These are phyloP conservation scores for Brotula barbata DNA, from an alignment of 2,797 vertebrate genomes.

Conservation along the genomic window DNA sequence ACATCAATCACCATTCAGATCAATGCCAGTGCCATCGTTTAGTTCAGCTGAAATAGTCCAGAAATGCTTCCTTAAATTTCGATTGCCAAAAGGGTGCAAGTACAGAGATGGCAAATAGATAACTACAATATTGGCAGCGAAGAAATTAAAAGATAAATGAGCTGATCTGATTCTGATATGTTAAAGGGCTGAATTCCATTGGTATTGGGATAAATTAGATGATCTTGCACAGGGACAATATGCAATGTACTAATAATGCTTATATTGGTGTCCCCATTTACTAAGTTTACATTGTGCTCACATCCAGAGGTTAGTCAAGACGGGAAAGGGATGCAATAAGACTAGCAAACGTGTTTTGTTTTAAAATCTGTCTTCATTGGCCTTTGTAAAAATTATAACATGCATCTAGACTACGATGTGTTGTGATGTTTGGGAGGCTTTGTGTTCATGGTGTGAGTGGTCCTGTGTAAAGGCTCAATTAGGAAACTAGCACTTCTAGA, in stretches of 20 bases:
- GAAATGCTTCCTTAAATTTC: slow-evolving; percentile 7
- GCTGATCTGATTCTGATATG: slow-evolving; percentile 32
- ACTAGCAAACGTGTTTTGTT: slow-evolving; percentile 43
- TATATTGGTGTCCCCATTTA: slow-evolving; percentile 54
- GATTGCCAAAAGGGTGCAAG: slow-evolving; percentile 21
- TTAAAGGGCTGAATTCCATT: slow-evolving; percentile 66
- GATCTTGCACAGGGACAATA: slow-evolving; percentile 72
- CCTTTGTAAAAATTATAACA: slow-evolving; percentile 56
- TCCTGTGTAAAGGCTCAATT: slow-evolving; percentile 22
- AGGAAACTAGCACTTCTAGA: slow-evolving; percentile 42
- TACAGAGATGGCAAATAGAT: neutral
- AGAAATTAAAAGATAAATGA: slow-evolving; percentile 2
- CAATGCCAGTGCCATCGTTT: slow-evolving; percentile 35
- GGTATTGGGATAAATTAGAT: slow-evolving; percentile 19
- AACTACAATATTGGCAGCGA: slow-evolving; percentile 23
- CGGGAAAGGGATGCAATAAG: slow-evolving; percentile 62
- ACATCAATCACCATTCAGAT: slow-evolving; percentile 13
- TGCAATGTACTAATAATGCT: slow-evolving; percentile 64
- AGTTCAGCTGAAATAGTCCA: slow-evolving; percentile 9
- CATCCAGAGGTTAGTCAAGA: slow-evolving; percentile 3
- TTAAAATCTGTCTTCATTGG: slow-evolving; percentile 32
- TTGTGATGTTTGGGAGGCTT: slow-evolving; percentile 18
- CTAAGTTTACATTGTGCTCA: slow-evolving; percentile 63
- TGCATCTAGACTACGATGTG: slow-evolving; percentile 44
- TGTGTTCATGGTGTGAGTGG: slow-evolving; percentile 16